Conservation (phyloP, 1,140 invertebrate species). For the Tenebrio molitor region DNA sequence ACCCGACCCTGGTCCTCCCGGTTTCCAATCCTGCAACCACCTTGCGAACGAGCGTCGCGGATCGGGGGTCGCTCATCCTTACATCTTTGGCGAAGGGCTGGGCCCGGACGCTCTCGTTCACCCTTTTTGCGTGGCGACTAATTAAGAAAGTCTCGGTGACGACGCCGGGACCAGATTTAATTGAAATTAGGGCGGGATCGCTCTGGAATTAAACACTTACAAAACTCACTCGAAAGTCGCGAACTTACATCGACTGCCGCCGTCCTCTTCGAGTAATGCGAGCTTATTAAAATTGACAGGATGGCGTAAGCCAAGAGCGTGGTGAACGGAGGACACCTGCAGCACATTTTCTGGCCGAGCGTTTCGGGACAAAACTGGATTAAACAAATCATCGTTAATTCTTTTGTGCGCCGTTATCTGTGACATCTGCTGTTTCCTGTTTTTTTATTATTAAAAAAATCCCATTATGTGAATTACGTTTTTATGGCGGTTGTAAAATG, state of each 20-base stretch:
- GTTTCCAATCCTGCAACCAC: not conserved
- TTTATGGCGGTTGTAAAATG: conserved; percentile 12
- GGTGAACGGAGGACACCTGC: conserved; percentile 43
- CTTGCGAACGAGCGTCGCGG: too few relatives aligned
- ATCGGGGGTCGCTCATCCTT: too few relatives aligned
- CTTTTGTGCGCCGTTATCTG: conserved; percentile 5
- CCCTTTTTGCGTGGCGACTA: not conserved
- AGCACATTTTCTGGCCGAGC: conserved; percentile 35
- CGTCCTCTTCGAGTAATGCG: not conserved
- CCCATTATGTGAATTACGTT: conserved; percentile 22
- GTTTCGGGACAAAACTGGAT: not conserved
- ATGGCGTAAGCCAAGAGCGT: not conserved
- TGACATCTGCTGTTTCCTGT: conserved; percentile 24
- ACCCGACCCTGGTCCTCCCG: too few relatives aligned
- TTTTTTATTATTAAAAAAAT: conserved; percentile 20
- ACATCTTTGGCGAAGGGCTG: not conserved
- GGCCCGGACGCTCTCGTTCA: conserved; percentile 1
- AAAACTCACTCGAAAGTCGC: conserved; percentile 10
- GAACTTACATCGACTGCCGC: conserved; percentile 25
- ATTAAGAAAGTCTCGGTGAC: conserved; percentile 28
- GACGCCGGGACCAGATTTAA: conserved; percentile 2
- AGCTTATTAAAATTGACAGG: conserved; percentile 11
- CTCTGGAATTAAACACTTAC: conserved; percentile 33
- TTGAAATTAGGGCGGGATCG: conserved; percentile 18
- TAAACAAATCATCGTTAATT: conserved; percentile 34